A percentile compares a stretch with the other conserved stretches of the same genome.
Evolutionary conservation across 2,888 invertebrate genomes (phyloP).

Genomic region (Acleris emargana): DNA sequence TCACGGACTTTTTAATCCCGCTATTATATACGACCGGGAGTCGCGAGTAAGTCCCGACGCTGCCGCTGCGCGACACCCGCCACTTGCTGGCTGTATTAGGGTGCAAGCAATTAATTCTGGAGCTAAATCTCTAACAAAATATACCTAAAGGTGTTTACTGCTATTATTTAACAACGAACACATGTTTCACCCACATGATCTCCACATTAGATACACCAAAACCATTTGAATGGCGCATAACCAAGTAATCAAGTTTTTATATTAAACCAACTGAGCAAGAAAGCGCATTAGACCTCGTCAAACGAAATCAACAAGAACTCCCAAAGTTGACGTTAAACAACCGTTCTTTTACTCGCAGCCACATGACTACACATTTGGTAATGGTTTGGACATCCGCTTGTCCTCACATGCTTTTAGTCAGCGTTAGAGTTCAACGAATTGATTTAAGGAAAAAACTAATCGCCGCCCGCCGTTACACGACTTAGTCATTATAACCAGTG

Average conservation of each 20-base stretch:
- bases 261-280: constrained; percentile 27
- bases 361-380: constrained; percentile 70
- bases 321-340: constrained; percentile 39
- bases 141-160: neutral
- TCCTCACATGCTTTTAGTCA: constrained; percentile 55
- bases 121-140: constrained; percentile 3
- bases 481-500: constrained; percentile 9
- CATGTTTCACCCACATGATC: neutral
- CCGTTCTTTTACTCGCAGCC: constrained; percentile 53
- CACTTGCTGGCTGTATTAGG: constrained; percentile 17
- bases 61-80: constrained; percentile 12
- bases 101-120: constrained; percentile 16
- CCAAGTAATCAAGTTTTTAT: constrained; percentile 19
- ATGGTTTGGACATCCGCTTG: constrained; percentile 73
- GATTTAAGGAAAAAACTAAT: constrained; percentile 58
- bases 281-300: constrained; percentile 32
- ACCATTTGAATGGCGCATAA: constrained; percentile 14
- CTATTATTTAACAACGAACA: too few relatives aligned
- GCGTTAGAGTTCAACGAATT: constrained; percentile 69
- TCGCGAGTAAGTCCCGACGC: constrained; percentile 32
- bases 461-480: constrained; percentile 25
- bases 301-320: constrained; percentile 31
- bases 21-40: constrained; percentile 43
- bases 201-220: neutral
- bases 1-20: constrained; percentile 48